Base-by-base conservation (phyloP, 2,113 vertebrate genomes). In the Scomber colias region DNA sequence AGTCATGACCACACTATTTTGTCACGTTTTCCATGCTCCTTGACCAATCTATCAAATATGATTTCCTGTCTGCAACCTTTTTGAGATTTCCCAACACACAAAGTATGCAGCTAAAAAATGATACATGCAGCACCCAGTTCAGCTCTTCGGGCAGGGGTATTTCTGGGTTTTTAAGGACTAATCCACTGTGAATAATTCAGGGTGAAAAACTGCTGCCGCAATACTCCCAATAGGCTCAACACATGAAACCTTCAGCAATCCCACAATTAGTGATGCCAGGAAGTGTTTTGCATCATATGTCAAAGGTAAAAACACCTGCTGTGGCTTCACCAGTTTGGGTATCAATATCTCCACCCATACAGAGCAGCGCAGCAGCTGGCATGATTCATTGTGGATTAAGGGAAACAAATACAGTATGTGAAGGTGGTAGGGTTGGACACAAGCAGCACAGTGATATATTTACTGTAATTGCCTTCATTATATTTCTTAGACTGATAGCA, bases 251-350 rank as follows among this genome's bases (percentile, higher is more conserved):
- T n/a, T 4, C 24, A 10, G 35, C 15, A 56, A 11, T 9, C 5
- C 16, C n/a, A 13, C 5, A 0, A 45, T 51, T 49, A 51, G 54
- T 21, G 53, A 65, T 66, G 44, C 75, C 64, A 53, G 31, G 9
- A 12, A 17, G 14, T 31, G 46, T 19, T 82, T 57, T 30, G 66
- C 44, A 46, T 63, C 27, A 31, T 70, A 15, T 54, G 30, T 70
- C 11, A 24, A 24, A 70, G 3, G 75, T 70, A 65, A 54, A 27
- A 79, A 59, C 54, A 71, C 60, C 66, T 56, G 66, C 48, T 55
- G 53, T 54, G 70, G 69, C 59, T 51, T 82, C 71, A 71, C 54
- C n/a, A 24, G 24, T 45, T 50, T 48, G 40, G 19, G 13, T 35
- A 68, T 17, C 57, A 59, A 68, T 17, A 50, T 55, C 53, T 75